Evolutionary conservation across 2,797 vertebrate species (phyloP).

Genomic region (Poeciliopsis turneri): DNA sequence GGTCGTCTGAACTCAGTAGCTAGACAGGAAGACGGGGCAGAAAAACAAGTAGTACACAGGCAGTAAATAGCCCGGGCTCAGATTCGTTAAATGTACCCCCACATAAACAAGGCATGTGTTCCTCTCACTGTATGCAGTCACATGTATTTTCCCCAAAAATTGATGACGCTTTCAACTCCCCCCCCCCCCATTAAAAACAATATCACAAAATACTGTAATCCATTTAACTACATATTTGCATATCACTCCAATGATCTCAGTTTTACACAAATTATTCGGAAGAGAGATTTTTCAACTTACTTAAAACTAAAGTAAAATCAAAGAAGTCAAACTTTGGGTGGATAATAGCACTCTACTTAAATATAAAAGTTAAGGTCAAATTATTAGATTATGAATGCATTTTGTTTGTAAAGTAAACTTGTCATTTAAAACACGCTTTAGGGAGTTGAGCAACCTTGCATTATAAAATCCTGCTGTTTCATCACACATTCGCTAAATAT

Average conservation of each 20-base stretch:
- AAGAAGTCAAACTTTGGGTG: not conserved
- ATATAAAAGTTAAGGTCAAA: not conserved
- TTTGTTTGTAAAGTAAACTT: not conserved
- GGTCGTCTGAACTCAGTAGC: not conserved
- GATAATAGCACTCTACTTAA: not conserved
- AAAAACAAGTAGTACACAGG: not conserved
- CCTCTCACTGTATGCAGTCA: not conserved
- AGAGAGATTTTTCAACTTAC: not conserved
- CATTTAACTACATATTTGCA: not conserved
- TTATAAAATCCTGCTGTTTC: not conserved
- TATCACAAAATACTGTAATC: not conserved
- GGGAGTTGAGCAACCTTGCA: not conserved
- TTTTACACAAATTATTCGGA: not conserved
- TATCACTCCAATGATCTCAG: not conserved
- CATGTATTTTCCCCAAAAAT: too few species aligned
- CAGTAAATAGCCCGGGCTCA: not conserved
- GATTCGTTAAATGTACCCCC: not conserved
- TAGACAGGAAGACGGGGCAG: not conserved
- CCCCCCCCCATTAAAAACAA: not conserved
- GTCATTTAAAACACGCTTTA: not conserved
- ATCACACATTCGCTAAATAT: conserved; percentile 8
- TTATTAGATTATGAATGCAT: not conserved
- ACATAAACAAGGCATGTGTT: not conserved
- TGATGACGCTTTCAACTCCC: not conserved
- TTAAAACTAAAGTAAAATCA: not conserved